These are phyloP conservation scores for Rhynchonycteris naso DNA, from an alignment of 2,797 vertebrate species.

Conservation along the genomic window DNA sequence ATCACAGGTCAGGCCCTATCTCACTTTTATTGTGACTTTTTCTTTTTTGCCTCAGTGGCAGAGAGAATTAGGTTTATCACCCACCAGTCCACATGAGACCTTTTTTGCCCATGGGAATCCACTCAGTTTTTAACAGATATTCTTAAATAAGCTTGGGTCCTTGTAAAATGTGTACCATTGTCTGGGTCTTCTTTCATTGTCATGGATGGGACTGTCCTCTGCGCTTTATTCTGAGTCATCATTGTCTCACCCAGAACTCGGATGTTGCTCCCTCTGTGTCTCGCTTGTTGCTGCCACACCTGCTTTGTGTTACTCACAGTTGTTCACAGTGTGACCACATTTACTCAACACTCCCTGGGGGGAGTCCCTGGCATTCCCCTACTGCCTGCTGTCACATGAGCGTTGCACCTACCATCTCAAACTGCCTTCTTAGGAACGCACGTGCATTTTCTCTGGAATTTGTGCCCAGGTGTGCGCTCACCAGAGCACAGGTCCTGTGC, in stretches of 20 bases:
- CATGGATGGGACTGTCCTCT: neutral
- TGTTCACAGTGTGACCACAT: neutral
- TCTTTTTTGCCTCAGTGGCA: neutral
- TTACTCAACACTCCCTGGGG: neutral
- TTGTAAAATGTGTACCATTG: rapidly evolving
- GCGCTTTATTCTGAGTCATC: neutral
- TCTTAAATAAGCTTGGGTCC: neutral
- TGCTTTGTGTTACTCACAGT: neutral
- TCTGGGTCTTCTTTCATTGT: too few species aligned
- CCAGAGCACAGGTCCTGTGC: rapidly evolving
- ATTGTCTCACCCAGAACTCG: neutral
- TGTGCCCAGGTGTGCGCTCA: neutral
- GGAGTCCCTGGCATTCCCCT: rapidly evolving
- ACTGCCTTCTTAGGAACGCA: neutral
- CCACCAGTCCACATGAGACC: neutral
- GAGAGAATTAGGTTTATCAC: neutral
- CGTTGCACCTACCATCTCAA: neutral
- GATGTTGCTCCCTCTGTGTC: neutral
- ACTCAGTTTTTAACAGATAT: too few species aligned
- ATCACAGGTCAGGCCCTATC: too few species aligned
- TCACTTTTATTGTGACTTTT: neutral
- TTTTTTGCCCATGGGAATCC: neutral
- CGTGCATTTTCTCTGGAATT: neutral
- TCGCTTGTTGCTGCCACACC: neutral
- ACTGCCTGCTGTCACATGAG: rapidly evolving